Evolutionary conservation across 2,113 vertebrate genomes (phyloP), one percentile per base, ranked within the genome.

Genomic region (Jacana jacana): DNA sequence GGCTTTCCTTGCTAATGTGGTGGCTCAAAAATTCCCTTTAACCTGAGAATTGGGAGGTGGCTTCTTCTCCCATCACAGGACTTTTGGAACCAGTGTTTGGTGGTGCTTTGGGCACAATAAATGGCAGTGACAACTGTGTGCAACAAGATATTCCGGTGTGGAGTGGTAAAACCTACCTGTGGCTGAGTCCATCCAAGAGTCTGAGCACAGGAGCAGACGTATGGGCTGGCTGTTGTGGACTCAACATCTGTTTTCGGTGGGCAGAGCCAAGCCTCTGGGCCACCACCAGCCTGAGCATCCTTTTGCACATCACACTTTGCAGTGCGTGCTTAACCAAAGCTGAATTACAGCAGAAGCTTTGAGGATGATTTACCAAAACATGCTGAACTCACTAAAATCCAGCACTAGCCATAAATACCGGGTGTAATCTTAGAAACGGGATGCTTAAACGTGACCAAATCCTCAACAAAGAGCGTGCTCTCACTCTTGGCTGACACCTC

Each of bases 301-400:
- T 88, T 89, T 54, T 80, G 79, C 85, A 73, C 13, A 37, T 14
- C 7, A 3, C 2, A 9, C 82, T 66, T 27, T 28, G 75, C 82
- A 60, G 76, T 1, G 5, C n/a, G 9, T 27, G 76, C 64, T 91
- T 77, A 93, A 63, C 82, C 51, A 51, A 86, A 82, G 68, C 86
- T 73, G 85, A 96, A 90, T 93, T 93, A 84, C 82, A 75, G 19
- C 40, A 65, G 73, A 57, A 80, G 57, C 72, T 54, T 27, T 58
- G 83, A 87, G 81, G 54, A 22, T 68, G 86, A 88, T 93, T 93
- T 63, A 94, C 88, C 66, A 84, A 82, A 95, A 91, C 44, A 77
- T 72, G 70, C 92, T 95, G 93, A 96, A 92, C 78, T 84, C 81
- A 85, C 92, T 87, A 63, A 84, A 93, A 86, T 52, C 88, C 65